Evolutionary conservation across 2,113 vertebrate species (phyloP), one percentile per base, ranked within the genome.

Genomic region (Prinia subflava): DNA sequence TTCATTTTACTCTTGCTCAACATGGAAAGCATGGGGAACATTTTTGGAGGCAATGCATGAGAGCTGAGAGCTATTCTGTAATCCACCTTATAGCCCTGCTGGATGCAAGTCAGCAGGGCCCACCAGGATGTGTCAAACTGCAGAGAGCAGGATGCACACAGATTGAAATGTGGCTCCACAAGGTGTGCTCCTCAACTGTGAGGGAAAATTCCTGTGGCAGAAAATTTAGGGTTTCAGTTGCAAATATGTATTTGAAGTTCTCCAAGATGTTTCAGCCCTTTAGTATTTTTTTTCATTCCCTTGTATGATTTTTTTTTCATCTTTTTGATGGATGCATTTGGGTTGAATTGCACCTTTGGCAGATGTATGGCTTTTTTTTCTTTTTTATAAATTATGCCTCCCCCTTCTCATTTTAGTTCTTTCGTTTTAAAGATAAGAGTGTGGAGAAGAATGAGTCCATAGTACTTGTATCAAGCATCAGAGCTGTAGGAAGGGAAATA

Each of bases 1-100:
- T 9, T 21, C 9, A 27, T 33, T 6, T 74, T 11, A 27, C 20
- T 79, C 16, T 50, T 50, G 9, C 13, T 86, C 23, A 46, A 3
- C 41, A 6, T 15, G 33, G 35, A 30, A 50, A 65, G 23, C 28
- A 7, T 13, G 56, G 39, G 25, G 33, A 24, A 2, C 0, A 0
- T 20, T 59, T 74, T 44, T 87, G 14, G 56, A 76, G 22, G 7
- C 21, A 22, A 24, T 0, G 79, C 2, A 6, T 46, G 59, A 19
- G 63, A 56, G 18, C 6, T 74, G 16, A 14, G 39, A 78, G 25
- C 35, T 31, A 6, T 79, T 83, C 37, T 13, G 16, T 35, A 28
- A 44, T 22, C 9, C 2, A 25, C 25, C 6, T 69, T 69, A 3
- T 2, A 65, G 22, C 71, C 13, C 56, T 60, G 21, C 56, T 41